These are phyloP conservation scores for Lagorchestes hirsutus DNA, from an alignment of 2,797 vertebrate genomes.

Conservation along the genomic window DNA sequence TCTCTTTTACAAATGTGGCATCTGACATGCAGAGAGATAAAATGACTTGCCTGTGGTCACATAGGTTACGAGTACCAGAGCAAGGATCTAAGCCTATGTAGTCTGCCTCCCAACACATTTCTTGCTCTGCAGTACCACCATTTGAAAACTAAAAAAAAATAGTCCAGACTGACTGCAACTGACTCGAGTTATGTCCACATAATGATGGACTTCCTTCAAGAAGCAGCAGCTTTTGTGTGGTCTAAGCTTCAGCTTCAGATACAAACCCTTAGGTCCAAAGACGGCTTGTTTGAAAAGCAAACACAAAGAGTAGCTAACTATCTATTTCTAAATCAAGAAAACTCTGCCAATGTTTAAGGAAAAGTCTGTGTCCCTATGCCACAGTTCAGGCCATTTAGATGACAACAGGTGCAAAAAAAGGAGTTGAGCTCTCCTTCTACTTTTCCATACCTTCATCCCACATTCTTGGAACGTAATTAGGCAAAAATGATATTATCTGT, in stretches of 20 bases:
- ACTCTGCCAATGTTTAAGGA: background rate
- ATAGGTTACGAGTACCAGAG: background rate
- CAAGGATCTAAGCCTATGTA: background rate
- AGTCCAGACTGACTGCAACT: background rate
- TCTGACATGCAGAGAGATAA: background rate
- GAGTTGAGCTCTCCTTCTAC: background rate
- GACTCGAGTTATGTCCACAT: background rate
- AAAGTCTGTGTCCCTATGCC: background rate
- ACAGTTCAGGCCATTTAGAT: background rate
- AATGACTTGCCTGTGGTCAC: background rate
- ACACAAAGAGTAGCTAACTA: background rate
- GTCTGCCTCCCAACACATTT: background rate
- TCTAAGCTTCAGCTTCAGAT: background rate
- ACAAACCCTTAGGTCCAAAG: background rate
- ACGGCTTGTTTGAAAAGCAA: background rate
- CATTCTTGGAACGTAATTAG: background rate
- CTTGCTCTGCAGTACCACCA: background rate
- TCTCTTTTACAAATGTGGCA: background rate
- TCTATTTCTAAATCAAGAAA: background rate
- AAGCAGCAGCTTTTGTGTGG: background rate
- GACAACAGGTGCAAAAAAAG: background rate
- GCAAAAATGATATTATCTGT: background rate
- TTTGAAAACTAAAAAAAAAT: background rate
- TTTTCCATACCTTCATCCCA: background rate
- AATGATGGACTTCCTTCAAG: background rate